Base-by-base conservation (phyloP, 2,888 invertebrate genomes). In the Podotricha telesiphe region DNA sequence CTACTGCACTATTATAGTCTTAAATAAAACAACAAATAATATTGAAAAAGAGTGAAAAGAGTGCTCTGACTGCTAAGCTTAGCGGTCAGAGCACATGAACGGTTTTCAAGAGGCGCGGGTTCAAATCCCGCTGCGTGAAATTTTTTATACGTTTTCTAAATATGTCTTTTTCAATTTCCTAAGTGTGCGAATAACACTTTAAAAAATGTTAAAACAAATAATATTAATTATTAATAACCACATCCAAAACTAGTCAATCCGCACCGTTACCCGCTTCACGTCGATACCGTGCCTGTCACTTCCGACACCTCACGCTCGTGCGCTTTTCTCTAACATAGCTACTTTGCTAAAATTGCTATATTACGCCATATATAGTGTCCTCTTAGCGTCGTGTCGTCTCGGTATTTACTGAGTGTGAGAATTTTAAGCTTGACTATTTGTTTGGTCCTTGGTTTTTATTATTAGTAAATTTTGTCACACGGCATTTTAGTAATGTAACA, bases 251-350 rank as follows among this genome's bases (percentile, higher is more conserved):
- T 37, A 51, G 48, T 15, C 50, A 51, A 48, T 70, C 65, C 13
- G 15, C 45, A 61, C 20, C 47, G n/a, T 10, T 51, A 62, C 64
- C 47, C 71, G 56, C 22, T 69, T 66, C 67, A 65, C 55, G 63
- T 69, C 65, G 67, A 58, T 69, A 70, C 62, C 71, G 71, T 71
- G 75, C 74, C 72, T 76, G 76, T 76, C 77, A 74, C 73, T 73
- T 71, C 67, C 67, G 74, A 69, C 71, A 68, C 72, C 71, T 72
- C 72, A 70, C 71, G 61, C 56, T 66, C 67, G 66, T 59, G 67
- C 55, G 65, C 53, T 68, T 65, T 68, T 72, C 72, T 70, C 71
- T 68, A 70, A 70, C 69, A 65, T 66, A 64, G 3, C 42, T 61
- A 66, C 62, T 65, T 20, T 48, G 63, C 51, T 69, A 56, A 37